phyloP scores from a whole-genome alignment of 2,888 invertebrate species.

The Eupelmus urozonus region DNA sequence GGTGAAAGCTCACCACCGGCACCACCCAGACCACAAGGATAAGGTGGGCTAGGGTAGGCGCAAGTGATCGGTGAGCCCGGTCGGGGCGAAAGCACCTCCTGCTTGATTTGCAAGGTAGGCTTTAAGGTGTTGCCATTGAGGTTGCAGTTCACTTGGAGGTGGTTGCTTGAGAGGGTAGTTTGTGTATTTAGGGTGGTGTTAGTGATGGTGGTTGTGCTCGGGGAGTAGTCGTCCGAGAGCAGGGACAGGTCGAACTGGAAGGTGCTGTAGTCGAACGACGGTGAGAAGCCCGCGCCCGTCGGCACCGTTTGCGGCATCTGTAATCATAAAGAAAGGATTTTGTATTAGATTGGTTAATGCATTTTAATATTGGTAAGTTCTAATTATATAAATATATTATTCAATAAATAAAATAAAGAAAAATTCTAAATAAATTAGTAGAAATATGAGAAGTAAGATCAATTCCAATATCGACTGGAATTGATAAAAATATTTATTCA shows the following conservation, averaged over 20 bases:
- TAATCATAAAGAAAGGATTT: slow-evolving; percentile 71
- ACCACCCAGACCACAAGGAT: slow-evolving; percentile 67
- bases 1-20: slow-evolving; percentile 70
- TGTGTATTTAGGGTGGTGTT: slow-evolving; percentile 13
- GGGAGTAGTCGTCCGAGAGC: slow-evolving; percentile 80
- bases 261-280: slow-evolving; percentile 84
- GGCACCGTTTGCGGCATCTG: slow-evolving; percentile 93
- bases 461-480: no score
- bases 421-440: neutral
- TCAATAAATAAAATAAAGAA: slow-evolving; percentile 1
- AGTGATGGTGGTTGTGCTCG: slow-evolving; percentile 1
- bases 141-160: neutral
- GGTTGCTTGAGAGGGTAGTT: neutral
- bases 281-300: slow-evolving; percentile 85
- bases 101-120: slow-evolving; percentile 77
- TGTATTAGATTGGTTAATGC: neutral
- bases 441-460: no score
- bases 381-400: no score
- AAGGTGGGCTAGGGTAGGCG: slow-evolving; percentile 72
- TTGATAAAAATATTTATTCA: no score
- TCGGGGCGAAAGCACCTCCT: slow-evolving; percentile 78
- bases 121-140: slow-evolving; percentile 7
- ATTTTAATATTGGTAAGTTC: no score
- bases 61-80: slow-evolving; percentile 70
- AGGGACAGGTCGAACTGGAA: slow-evolving; percentile 86